Evolutionary conservation across 2,888 invertebrate species (phyloP).

Genomic region (Portevinia maculata): DNA sequence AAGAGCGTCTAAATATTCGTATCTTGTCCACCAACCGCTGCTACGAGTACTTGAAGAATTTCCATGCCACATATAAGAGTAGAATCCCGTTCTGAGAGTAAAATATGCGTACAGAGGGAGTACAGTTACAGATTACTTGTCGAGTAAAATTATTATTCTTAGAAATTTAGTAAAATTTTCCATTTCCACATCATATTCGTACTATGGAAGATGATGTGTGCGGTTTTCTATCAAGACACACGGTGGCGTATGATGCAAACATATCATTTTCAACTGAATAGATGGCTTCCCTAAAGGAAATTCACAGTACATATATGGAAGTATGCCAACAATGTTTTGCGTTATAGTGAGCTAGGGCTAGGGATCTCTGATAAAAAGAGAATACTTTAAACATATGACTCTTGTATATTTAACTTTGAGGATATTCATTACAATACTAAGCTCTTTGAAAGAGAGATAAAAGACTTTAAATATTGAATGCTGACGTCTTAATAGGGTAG

Average conservation of each 20-base stretch:
- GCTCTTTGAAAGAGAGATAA: constrained; percentile 20
- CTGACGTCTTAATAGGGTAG: constrained; percentile 18
- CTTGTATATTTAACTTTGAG: constrained; percentile 32
- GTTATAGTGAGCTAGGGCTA: background rate
- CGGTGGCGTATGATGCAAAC: constrained; percentile 29
- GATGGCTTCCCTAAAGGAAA: background rate
- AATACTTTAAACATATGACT: constrained; percentile 19
- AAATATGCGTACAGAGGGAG: background rate
- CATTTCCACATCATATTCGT: constrained; percentile 20
- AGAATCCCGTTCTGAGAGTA: constrained; percentile 19
- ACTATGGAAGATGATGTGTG: constrained; percentile 7
- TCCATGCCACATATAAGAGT: constrained; percentile 33
- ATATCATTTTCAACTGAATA: constrained; percentile 23
- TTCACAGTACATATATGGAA: background rate
- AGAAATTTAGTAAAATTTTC: constrained; percentile 56
- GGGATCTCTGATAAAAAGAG: too few species aligned
- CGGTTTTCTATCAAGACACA: constrained; percentile 25
- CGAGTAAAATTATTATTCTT: constrained; percentile 52
- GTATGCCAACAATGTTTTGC: constrained; percentile 5
- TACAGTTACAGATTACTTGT: constrained; percentile 32
- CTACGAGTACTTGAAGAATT: constrained; percentile 53
- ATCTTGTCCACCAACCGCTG: constrained; percentile 10
- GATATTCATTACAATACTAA: constrained; percentile 53
- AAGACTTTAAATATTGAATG: constrained; percentile 45
- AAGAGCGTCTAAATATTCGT: constrained; percentile 20